A percentile compares a stretch with the other conserved stretches of the same genome.
Conservation (phyloP, 2,113 vertebrate genomes). For the Struthidea cinerea region DNA sequence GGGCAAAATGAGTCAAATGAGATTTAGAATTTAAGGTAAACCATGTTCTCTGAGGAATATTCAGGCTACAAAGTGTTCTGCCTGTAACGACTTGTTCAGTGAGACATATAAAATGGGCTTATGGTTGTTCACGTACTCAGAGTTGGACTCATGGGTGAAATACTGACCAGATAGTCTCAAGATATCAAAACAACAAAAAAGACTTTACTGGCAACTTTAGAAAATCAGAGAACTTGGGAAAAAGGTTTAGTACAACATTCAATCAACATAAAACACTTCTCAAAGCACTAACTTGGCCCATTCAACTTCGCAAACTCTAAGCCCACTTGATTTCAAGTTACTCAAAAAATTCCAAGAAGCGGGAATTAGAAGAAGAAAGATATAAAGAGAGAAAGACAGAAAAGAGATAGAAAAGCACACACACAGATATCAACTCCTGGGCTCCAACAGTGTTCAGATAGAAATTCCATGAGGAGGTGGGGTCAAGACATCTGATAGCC, state of each 20-base stretch:
- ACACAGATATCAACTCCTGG: not conserved
- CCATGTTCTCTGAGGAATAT: not conserved
- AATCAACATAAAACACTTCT: not conserved
- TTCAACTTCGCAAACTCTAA: accelerated
- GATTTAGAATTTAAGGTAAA: not conserved
- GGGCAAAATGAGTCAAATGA: not conserved
- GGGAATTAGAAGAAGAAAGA: not conserved
- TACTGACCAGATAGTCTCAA: not conserved
- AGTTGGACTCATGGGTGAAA: accelerated
- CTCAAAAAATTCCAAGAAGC: not conserved
- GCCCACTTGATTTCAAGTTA: not conserved
- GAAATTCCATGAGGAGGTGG: not conserved
- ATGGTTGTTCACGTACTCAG: not conserved
- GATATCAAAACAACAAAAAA: not conserved
- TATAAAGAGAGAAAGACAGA: not conserved
- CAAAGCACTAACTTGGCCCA: not conserved
- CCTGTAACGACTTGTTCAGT: accelerated
- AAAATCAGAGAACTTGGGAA: not conserved
- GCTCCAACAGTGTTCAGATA: not conserved
- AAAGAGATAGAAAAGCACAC: not conserved
- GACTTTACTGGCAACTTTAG: not conserved
- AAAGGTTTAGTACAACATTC: not conserved
- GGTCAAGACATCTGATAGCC: not conserved
- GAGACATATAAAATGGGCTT: not conserved
- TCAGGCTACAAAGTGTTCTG: not conserved